These are phyloP conservation scores for Lutjanus campechanus DNA, from an alignment of 2,797 vertebrate species.

Conservation along the genomic window DNA sequence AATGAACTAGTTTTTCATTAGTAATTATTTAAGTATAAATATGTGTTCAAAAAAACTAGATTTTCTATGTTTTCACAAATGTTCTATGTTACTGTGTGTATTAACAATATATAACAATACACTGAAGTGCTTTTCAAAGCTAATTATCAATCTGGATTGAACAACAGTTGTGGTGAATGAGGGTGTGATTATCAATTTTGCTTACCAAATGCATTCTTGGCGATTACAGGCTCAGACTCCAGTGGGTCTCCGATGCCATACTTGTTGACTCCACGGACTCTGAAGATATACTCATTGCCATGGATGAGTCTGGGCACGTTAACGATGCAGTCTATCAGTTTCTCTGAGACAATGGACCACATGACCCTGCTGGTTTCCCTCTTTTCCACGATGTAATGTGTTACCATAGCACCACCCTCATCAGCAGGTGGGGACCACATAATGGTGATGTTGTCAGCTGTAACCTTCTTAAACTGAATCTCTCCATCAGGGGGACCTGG, in stretches of 20 bases:
- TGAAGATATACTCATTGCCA: slow-evolving; percentile 98
- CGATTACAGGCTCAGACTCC: slow-evolving; percentile 92
- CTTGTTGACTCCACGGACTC: slow-evolving; percentile 96
- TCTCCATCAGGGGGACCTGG: slow-evolving; percentile 94
- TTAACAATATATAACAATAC: neutral
- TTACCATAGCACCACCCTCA: slow-evolving; percentile 95
- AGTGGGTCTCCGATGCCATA: slow-evolving; percentile 95
- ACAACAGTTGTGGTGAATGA: neutral
- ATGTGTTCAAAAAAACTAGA: neutral
- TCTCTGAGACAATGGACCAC: slow-evolving; percentile 98
- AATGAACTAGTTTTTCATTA: neutral
- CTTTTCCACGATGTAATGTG: slow-evolving; percentile 98
- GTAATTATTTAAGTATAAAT: neutral
- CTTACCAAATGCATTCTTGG: slow-evolving; percentile 97
- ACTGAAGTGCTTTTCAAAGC: neutral
- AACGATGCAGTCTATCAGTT: slow-evolving; percentile 91
- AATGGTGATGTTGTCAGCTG: slow-evolving; percentile 94
- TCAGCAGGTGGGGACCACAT: slow-evolving; percentile 94
- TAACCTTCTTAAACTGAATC: slow-evolving; percentile 96
- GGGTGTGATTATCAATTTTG: neutral
- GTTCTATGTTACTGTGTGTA: neutral
- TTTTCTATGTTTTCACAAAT: neutral
- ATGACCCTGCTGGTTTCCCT: slow-evolving; percentile 97
- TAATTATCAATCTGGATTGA: neutral
- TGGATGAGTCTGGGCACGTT: slow-evolving; percentile 95